These are phyloP conservation scores for Lutjanus campechanus DNA, from an alignment of 2,797 vertebrate species.

Conservation along the genomic window DNA sequence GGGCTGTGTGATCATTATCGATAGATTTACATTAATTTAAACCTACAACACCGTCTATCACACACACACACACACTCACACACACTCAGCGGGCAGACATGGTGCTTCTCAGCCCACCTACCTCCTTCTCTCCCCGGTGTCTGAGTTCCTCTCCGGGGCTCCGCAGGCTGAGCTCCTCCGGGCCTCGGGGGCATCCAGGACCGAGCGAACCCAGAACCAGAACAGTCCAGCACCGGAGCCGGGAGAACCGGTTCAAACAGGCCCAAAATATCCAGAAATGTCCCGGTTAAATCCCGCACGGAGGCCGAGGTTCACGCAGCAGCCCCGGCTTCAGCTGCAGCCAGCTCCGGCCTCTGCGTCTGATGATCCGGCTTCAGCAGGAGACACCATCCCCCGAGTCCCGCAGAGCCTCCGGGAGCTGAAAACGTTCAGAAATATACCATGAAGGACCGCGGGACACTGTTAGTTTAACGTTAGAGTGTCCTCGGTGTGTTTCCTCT, in stretches of 20 bases:
- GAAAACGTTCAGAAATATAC: too few species aligned
- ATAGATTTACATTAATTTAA: rapidly evolving
- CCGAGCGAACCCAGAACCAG: background rate
- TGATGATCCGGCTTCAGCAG: constrained; percentile 44
- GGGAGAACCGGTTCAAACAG: background rate
- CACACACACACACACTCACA: background rate
- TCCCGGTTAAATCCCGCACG: background rate
- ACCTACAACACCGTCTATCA: rapidly evolving
- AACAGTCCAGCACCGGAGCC: background rate
- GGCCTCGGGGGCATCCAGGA: constrained; percentile 69
- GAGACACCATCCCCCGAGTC: constrained; percentile 45
- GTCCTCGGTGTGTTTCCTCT: constrained; percentile 7
- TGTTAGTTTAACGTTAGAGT: background rate
- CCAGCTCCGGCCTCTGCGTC: constrained; percentile 55
- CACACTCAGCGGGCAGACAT: rapidly evolving
- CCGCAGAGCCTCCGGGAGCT: too few species aligned
- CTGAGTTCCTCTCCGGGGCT: constrained; percentile 66
- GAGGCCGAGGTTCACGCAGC: constrained; percentile 9
- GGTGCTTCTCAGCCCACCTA: constrained; percentile 42
- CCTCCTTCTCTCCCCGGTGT: constrained; percentile 71
- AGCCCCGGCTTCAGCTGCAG: background rate
- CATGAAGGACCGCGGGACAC: background rate
- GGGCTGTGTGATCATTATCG: rapidly evolving
- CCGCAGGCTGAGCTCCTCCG: constrained; percentile 61
- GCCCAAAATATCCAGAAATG: background rate